Conservation (phyloP, 2,797 vertebrate species). For the Triplophysa bombifrons region DNA sequence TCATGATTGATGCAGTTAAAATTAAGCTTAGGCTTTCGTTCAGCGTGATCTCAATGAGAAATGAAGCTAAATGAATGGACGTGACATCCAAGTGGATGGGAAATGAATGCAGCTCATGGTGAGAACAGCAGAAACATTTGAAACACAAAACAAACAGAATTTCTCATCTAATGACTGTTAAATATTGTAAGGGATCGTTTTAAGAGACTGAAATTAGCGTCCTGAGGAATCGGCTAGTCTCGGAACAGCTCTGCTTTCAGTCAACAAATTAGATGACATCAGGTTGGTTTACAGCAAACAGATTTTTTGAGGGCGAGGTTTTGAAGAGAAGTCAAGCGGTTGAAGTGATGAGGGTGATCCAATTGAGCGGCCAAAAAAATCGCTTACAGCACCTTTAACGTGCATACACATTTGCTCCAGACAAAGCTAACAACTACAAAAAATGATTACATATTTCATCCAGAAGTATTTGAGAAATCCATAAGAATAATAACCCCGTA, state of each 20-base stretch:
- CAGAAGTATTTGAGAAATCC: background rate
- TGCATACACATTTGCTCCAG: background rate
- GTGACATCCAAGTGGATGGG: too few relatives aligned
- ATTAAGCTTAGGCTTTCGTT: background rate
- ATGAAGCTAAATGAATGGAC: background rate
- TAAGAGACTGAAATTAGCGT: background rate
- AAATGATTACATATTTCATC: background rate
- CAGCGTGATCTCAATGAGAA: conserved; percentile 7
- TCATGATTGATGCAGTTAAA: background rate
- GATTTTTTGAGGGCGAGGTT: background rate
- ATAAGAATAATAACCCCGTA: background rate
- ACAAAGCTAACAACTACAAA: background rate
- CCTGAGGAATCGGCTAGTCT: background rate
- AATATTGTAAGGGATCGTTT: too few relatives aligned
- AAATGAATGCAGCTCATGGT: background rate
- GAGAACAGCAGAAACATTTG: background rate
- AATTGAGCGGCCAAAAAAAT: background rate
- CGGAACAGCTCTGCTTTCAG: background rate
- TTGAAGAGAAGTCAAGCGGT: background rate
- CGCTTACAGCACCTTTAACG: background rate
- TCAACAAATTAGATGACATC: background rate
- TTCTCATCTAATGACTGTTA: background rate
- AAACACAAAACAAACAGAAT: conserved; percentile 1
- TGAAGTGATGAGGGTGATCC: background rate
- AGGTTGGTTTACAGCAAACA: background rate